Conservation (phyloP, 2,888 invertebrate genomes). For the Apoderus coryli region DNA sequence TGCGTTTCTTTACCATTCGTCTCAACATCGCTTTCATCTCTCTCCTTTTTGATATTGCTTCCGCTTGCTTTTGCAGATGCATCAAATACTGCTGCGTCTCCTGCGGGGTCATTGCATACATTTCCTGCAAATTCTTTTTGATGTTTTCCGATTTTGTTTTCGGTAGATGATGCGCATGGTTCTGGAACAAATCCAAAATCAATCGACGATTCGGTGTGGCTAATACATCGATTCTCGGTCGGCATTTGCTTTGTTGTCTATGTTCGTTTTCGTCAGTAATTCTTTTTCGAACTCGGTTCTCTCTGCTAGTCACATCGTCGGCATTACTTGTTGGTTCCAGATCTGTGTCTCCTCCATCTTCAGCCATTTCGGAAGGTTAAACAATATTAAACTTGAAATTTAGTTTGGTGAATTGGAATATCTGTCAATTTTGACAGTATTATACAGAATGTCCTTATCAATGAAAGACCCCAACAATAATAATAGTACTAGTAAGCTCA, state of each 20-base stretch:
- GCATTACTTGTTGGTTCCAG: not conserved
- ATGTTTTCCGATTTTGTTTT: conserved; percentile 37
- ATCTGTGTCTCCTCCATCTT: conserved; percentile 2
- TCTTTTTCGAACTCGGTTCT: conserved; percentile 11
- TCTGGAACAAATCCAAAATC: conserved; percentile 39
- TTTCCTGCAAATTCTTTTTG: conserved; percentile 39
- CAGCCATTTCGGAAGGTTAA: too few species aligned
- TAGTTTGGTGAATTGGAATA: too few species aligned
- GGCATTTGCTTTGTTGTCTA: conserved; percentile 16
- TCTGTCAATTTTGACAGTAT: too few species aligned
- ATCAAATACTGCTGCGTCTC: conserved; percentile 45
- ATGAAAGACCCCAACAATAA: too few species aligned
- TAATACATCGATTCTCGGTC: conserved; percentile 35
- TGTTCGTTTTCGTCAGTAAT: conserved; percentile 12
- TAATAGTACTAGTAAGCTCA: too few species aligned
- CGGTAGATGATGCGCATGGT: conserved; percentile 36
- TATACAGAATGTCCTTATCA: too few species aligned
- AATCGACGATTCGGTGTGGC: conserved; percentile 38
- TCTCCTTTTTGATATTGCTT: conserved; percentile 15
- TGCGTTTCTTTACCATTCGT: conserved; percentile 13
- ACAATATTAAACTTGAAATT: too few species aligned
- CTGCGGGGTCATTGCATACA: conserved; percentile 29
- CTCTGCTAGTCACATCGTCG: conserved; percentile 9
- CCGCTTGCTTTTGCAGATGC: conserved; percentile 26
- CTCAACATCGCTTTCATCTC: conserved; percentile 20